phyloP scores from a whole-genome alignment of 2,888 invertebrate species.

The Andrena marginata region DNA sequence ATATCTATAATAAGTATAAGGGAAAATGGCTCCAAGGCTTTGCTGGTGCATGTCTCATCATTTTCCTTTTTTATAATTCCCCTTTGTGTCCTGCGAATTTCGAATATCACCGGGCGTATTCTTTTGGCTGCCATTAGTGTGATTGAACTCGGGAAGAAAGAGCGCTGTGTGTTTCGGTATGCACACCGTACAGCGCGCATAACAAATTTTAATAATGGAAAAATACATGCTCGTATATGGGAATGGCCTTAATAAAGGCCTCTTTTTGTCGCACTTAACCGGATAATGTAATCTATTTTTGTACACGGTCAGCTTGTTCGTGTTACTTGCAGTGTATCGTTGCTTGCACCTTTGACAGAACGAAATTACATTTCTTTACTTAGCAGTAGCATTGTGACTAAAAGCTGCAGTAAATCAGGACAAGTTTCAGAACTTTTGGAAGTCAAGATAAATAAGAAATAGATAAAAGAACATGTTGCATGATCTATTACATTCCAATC shows the following conservation, averaged over 20 bases:
- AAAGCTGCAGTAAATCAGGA: no score
- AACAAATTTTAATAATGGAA: slow-evolving; percentile 28
- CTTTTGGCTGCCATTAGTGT: slow-evolving; percentile 53
- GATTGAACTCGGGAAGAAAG: slow-evolving; percentile 52
- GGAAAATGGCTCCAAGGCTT: slow-evolving; percentile 3
- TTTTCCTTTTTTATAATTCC: background rate
- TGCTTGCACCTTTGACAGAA: background rate
- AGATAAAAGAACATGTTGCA: no score
- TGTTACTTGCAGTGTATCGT: background rate
- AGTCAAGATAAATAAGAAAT: no score
- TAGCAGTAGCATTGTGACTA: no score
- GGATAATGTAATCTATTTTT: background rate
- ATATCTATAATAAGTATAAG: background rate
- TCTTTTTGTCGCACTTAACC: background rate
- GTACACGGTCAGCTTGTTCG: background rate
- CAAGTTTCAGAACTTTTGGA: no score
- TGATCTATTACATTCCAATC: no score
- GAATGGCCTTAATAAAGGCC: slow-evolving; percentile 1
- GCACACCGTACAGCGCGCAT: background rate
- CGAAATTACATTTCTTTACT: background rate
- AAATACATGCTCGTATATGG: background rate
- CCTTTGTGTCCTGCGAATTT: slow-evolving; percentile 9
- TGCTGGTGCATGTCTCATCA: background rate
- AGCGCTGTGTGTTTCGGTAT: slow-evolving; percentile 20
- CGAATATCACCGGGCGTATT: slow-evolving; percentile 4